A percentile compares a stretch with the other conserved stretches of the same genome.
Evolutionary conservation across 1,140 invertebrate species (phyloP).

Genomic region (Musca vetustissima): DNA sequence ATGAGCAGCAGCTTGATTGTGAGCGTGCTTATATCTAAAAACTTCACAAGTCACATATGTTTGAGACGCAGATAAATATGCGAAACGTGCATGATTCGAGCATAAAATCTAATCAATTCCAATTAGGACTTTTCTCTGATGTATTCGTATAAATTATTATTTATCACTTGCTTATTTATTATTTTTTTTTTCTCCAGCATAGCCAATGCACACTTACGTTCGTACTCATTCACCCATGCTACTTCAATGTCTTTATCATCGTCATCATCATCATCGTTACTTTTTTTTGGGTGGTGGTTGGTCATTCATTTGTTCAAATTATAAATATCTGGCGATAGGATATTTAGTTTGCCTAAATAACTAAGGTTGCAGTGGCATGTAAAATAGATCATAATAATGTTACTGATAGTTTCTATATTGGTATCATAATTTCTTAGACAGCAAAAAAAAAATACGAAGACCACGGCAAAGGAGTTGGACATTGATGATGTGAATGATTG

Average conservation of each 20-base stretch:
- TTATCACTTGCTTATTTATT: slow-evolving; percentile 51
- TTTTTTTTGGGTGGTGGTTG: background rate
- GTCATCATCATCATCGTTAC: background rate
- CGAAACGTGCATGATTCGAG: slow-evolving; percentile 38
- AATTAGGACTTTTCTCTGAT: slow-evolving; percentile 53
- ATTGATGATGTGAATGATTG: too few species aligned
- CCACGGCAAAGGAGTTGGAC: too few species aligned
- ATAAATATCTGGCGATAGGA: background rate
- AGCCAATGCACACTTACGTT: background rate
- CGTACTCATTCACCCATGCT: background rate
- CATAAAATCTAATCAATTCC: slow-evolving; percentile 48
- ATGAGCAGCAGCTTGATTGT: too few species aligned
- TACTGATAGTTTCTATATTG: too few species aligned
- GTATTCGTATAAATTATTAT: slow-evolving; percentile 53
- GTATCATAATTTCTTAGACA: too few species aligned
- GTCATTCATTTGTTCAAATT: background rate
- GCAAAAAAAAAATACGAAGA: too few species aligned
- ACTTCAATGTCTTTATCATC: background rate
- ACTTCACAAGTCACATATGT: slow-evolving; percentile 41
- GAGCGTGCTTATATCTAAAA: background rate
- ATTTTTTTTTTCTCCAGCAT: slow-evolving; percentile 35
- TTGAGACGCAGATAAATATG: slow-evolving; percentile 52
- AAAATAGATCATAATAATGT: background rate
- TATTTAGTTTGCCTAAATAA: background rate
- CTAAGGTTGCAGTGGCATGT: background rate